Conservation (phyloP, 2,888 invertebrate species). For the Dichetophora obliterata region DNA sequence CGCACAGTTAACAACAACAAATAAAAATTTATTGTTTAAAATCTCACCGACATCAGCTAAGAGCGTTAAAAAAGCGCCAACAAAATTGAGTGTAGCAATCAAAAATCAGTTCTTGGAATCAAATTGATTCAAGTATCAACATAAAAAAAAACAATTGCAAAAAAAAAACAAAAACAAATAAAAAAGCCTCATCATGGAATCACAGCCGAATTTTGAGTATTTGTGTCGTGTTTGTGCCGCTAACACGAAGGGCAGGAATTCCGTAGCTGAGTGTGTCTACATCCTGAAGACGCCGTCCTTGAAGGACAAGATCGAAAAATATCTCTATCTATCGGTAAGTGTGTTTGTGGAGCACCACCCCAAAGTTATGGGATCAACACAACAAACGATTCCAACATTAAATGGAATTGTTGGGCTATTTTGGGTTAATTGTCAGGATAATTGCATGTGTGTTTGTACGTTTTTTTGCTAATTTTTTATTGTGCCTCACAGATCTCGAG, state of each 20-base stretch:
- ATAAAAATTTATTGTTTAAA: conserved; percentile 41
- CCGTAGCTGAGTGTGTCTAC: conserved; percentile 63
- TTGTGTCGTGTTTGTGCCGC: conserved; percentile 64
- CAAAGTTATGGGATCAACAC: background rate
- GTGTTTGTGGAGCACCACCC: background rate
- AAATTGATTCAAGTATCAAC: conserved; percentile 5
- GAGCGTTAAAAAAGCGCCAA: background rate
- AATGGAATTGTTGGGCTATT: background rate
- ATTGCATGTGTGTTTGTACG: background rate
- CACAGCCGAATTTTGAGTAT: conserved; percentile 59
- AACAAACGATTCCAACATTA: background rate
- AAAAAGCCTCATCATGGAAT: conserved; percentile 54
- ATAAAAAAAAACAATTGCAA: conserved; percentile 17
- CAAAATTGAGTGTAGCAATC: conserved; percentile 22
- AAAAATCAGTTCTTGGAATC: background rate
- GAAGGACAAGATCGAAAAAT: conserved; percentile 61
- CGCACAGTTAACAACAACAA: conserved; percentile 50
- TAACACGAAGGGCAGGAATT: conserved; percentile 62
- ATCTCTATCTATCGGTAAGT: conserved; percentile 61
- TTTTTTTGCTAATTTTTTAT: background rate
- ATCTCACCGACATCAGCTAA: background rate
- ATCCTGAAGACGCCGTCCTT: conserved; percentile 62
- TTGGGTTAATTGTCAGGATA: background rate
- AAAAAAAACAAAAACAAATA: conserved; percentile 16
- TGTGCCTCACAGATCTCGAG: too few species aligned